Base-by-base conservation (phyloP, 2,113 vertebrate species). In the Thunnus thynnus region DNA sequence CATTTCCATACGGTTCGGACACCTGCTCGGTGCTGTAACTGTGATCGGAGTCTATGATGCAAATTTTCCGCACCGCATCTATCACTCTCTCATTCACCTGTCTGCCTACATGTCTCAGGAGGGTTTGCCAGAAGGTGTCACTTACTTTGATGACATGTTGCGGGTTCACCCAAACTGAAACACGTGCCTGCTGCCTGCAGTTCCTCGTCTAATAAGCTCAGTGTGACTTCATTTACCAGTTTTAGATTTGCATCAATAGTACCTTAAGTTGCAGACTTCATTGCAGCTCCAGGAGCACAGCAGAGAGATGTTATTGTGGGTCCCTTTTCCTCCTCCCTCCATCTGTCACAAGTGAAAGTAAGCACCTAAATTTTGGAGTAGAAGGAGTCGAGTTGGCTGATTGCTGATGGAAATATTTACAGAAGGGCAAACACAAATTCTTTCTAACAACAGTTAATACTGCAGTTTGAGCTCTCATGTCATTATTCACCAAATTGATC, bases 401-500 rank as follows among this genome's bases (percentile, higher is more conserved):
- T 56, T 74, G 44, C 22, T 67, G 22, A 68, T 67, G 22, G 51
- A 25, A 58, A 71, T 10, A 27, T 51, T 48, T 44, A 55, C 14
- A 4, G 22, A 16, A 51, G 52, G 56, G 6, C 12, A 72, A 67
- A 55, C 20, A 50, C n/a, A 57, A 22, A 27, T 32, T n/a, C 44
- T 46, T 13, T 75, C 12, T 8, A 36, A 47, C 20, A 20, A 30
- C 27, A 17, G 0, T 25, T 5, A 36, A 63, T 30, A 3, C 20
- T 20, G 3, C 13, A 16, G 22, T 20, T 57, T 22, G 11, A 67
- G 6, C 55, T 16, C 13, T 16, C 13, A 8, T 3, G 4, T 48
- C 5, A 25, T 66, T 36, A 70, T 72, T 78, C 70, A 54, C 65
- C 41, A 77, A 52, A 41, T 27, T 55, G 57, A 62, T 54, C 20